Percentiles rank a stretch among this genome's conserved stretches.
These are phyloP conservation scores for Heteromyza rotundicornis DNA, from an alignment of 2,888 invertebrate genomes.

Conservation along the genomic window DNA sequence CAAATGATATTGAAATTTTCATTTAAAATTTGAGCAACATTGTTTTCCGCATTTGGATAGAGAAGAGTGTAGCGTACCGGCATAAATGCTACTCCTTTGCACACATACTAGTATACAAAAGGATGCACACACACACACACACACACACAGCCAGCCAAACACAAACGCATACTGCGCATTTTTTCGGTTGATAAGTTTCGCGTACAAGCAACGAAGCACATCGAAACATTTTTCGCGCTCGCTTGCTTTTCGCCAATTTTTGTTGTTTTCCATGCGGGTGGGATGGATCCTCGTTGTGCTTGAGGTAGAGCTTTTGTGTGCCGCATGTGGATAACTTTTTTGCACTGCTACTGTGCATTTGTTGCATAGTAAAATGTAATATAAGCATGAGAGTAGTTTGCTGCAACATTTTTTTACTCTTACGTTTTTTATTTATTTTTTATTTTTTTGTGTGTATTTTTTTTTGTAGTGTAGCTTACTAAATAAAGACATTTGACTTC, in stretches of 20 bases:
- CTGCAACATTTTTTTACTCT: too few relatives aligned
- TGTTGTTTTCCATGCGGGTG: background rate
- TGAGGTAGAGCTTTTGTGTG: too few relatives aligned
- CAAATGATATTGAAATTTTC: constrained; percentile 22
- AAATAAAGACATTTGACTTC: constrained; percentile 3
- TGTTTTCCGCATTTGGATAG: background rate
- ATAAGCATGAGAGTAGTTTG: background rate
- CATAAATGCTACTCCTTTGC: too few relatives aligned
- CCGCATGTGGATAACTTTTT: background rate
- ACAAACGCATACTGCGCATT: constrained; percentile 10
- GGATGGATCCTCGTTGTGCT: background rate
- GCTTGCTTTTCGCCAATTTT: constrained; percentile 13
- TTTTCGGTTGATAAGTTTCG: constrained; percentile 23
- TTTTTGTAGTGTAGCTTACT: background rate
- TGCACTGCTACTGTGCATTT: background rate
- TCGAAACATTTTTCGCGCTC: constrained; percentile 21
- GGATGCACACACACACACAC: background rate
- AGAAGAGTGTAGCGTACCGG: background rate
- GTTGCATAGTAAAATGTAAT: constrained; percentile 15
- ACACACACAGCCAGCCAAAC: background rate
- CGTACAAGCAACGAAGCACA: constrained; percentile 17
- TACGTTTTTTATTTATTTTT: constrained; percentile 5
- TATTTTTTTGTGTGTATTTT: constrained; percentile 5
- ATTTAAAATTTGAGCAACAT: constrained; percentile 15
- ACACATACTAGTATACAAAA: constrained; percentile 1